phyloP scores from a whole-genome alignment of 2,888 invertebrate genomes.

The Nomada fucata region DNA sequence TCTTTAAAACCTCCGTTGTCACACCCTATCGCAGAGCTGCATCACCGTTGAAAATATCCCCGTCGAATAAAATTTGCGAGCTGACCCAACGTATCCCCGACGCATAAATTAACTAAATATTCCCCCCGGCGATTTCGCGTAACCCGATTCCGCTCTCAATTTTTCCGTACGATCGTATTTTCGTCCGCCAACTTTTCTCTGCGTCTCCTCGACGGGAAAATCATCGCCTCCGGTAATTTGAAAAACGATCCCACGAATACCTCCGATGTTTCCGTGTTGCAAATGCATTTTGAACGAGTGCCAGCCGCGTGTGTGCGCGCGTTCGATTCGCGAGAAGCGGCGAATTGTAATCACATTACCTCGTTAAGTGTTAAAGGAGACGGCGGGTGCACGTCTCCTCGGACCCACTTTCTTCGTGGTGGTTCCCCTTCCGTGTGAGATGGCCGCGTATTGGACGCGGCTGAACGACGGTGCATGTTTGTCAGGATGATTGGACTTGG shows the following conservation, averaged over 20 bases:
- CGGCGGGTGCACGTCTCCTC: background rate
- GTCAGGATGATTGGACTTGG: background rate
- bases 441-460: background rate
- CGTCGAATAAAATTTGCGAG: conserved; percentile 26
- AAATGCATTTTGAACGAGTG: conserved; percentile 49
- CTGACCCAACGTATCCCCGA: background rate
- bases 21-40: background rate
- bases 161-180: background rate
- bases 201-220: background rate
- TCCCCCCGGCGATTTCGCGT: conserved; percentile 5
- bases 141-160: conserved; percentile 1
- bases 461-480: background rate
- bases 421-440: background rate
- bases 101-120: conserved; percentile 28
- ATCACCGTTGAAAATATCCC: conserved; percentile 6
- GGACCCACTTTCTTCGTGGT: background rate
- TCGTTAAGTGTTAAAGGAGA: conserved; percentile 31
- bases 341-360: conserved; percentile 58
- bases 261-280: conserved; percentile 19
- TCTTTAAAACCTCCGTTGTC: conserved; percentile 20
- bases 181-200: background rate
- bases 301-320: conserved; percentile 47
- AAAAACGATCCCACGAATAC: conserved; percentile 1
- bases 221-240: conserved; percentile 25
- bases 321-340: conserved; percentile 26